Evolutionary conservation across 2,113 vertebrate genomes (phyloP), one percentile per base, ranked within the genome.

Genomic region (Alosa alosa): DNA sequence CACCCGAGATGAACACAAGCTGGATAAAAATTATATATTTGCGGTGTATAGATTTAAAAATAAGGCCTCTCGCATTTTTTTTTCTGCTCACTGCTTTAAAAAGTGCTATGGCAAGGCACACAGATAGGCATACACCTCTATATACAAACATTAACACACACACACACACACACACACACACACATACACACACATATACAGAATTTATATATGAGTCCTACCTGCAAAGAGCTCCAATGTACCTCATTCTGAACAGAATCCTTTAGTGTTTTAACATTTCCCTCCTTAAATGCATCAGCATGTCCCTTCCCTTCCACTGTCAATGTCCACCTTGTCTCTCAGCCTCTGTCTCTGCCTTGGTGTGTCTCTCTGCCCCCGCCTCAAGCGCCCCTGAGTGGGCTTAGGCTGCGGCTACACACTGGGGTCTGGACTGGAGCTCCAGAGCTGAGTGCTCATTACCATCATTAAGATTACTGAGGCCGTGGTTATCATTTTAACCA

Each of bases 401-500:
- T 89, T 84, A 52, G 90, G 11, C 89, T 47, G 4, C 31, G 68
- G 83, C 87, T 82, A 55, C 82, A 82, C 64, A 18, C 36, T n/a
- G 82, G 84, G 84, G 89, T 93, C 86, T 85, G 81, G 86, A 83
- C 72, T 84, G 87, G 84, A 84, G 82, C 36, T 84, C 83, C 90
- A 86, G 84, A 88, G 88, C 91, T 87, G 88, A 84, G 89, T 86
- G 91, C 90, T 94, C 91, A 92, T 93, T 94, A 94, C 91, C 90
- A 92, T 94, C 92, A 93, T 94, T 94, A 94, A 90, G 86, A 93
- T 94, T 91, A 93, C 87, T 86, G 88, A 88, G 88, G 89, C 91
- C 88, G 90, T 89, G 91, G 92, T 93, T 93, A 93, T 94, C 93
- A 89, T 94, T 93, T 94, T 90, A 94, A 93, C 92, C 94, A 94